A percentile compares a stretch with the other conserved stretches of the same genome.
Conservation (phyloP, 2,113 vertebrate genomes). For the Pteropus alecto region DNA sequence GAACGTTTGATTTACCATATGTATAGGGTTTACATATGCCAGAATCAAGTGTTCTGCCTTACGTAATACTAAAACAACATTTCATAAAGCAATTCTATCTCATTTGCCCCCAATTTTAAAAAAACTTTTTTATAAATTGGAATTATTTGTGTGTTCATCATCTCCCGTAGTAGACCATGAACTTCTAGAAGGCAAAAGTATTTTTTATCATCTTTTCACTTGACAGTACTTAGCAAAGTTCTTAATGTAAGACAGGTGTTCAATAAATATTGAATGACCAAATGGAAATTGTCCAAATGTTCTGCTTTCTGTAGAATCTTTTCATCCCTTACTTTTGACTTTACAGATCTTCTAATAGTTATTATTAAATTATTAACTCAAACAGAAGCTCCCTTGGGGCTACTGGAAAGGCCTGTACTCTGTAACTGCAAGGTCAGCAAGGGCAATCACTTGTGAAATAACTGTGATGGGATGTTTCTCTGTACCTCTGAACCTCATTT, state of each 20-base stretch:
- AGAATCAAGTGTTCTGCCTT: background rate
- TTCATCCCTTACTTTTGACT: constrained; percentile 23
- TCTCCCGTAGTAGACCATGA: background rate
- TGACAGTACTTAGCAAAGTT: constrained; percentile 14
- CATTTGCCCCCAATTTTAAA: background rate
- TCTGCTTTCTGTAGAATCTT: constrained; percentile 27
- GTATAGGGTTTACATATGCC: background rate
- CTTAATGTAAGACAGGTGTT: constrained; percentile 26
- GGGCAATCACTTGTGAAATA: background rate
- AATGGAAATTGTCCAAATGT: constrained; percentile 21
- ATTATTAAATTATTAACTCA: constrained; percentile 62
- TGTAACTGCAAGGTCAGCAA: background rate
- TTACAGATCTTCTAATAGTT: background rate
- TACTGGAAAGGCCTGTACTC: background rate
- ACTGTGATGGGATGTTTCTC: background rate
- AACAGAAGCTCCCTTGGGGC: background rate
- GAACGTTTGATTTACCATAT: background rate
- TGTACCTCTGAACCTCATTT: background rate
- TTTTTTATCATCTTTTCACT: background rate
- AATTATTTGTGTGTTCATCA: background rate
- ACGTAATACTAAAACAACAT: background rate
- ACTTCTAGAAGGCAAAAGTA: background rate
- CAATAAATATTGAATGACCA: constrained; percentile 56
- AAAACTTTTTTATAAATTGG: background rate
- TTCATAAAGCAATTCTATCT: background rate